These are phyloP conservation scores for Diorhabda sublineata DNA, from an alignment of 1,140 invertebrate genomes.

Conservation along the genomic window DNA sequence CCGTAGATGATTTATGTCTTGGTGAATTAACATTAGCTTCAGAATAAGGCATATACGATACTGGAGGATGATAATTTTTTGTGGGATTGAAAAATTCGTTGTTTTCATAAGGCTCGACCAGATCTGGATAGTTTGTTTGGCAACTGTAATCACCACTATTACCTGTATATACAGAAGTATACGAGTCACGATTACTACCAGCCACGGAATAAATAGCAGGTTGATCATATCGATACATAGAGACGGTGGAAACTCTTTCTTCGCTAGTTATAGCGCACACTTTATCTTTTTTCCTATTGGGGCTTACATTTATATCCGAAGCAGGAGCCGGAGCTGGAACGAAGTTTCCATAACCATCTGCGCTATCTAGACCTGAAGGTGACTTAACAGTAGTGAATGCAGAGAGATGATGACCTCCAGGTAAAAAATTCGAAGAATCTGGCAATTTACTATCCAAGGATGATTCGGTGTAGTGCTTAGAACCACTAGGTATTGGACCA, in stretches of 20 bases:
- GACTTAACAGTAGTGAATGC: slow-evolving; percentile 51
- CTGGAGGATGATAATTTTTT: slow-evolving; percentile 53
- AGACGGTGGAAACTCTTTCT: slow-evolving; percentile 36
- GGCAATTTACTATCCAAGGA: slow-evolving; percentile 42
- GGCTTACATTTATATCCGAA: slow-evolving; percentile 47
- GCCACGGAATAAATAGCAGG: slow-evolving; percentile 72
- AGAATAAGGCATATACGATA: slow-evolving; percentile 49
- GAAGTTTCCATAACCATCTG: slow-evolving; percentile 48
- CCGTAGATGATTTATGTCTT: slow-evolving; percentile 51
- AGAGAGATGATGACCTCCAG: slow-evolving; percentile 49
- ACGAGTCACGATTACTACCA: slow-evolving; percentile 63
- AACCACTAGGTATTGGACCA: slow-evolving; percentile 17
- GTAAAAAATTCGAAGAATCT: slow-evolving; percentile 47
- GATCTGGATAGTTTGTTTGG: slow-evolving; percentile 62
- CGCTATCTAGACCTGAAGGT: slow-evolving; percentile 44
- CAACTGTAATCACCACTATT: slow-evolving; percentile 55
- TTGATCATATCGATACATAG: slow-evolving; percentile 58
- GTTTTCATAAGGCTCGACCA: slow-evolving; percentile 64
- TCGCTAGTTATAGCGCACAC: slow-evolving; percentile 12
- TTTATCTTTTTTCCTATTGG: slow-evolving; percentile 37
- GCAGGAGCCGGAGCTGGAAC: slow-evolving; percentile 52
- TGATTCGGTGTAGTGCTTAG: slow-evolving; percentile 34
- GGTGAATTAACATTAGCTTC: slow-evolving; percentile 31
- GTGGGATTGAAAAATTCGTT: slow-evolving; percentile 48
- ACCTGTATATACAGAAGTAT: slow-evolving; percentile 67